phyloP scores from a whole-genome alignment of 2,888 invertebrate species.

The Callosobruchus maculatus region DNA sequence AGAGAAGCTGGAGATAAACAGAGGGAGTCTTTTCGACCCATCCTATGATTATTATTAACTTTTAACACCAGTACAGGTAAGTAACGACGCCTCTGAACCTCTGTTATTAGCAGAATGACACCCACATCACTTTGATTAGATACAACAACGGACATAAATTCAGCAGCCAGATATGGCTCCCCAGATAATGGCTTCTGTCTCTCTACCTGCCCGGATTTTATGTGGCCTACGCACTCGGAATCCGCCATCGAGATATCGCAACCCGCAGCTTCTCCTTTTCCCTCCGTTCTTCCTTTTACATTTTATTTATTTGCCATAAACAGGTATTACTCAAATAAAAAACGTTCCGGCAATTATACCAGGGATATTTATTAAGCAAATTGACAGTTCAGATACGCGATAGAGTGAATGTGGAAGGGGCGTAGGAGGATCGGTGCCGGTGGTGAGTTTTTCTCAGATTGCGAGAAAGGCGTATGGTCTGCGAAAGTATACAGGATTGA shows the following conservation, averaged over 20 bases:
- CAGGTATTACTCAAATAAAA: not conserved
- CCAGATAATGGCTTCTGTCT: conserved; percentile 23
- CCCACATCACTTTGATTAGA: conserved; percentile 25
- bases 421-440: not conserved
- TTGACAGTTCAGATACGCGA: not conserved
- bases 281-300: not conserved
- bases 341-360: not conserved
- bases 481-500: no score
- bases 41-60: no score
- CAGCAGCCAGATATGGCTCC: conserved; percentile 12
- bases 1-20: no score
- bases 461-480: not conserved
- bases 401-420: not conserved
- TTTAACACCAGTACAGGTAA: conserved; percentile 7
- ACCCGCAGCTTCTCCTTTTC: not conserved
- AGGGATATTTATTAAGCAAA: not conserved
- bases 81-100: conserved; percentile 13
- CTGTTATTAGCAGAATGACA: conserved; percentile 19
- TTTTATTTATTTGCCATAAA: not conserved
- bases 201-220: conserved; percentile 17
- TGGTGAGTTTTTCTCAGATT: not conserved
- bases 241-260: not conserved
- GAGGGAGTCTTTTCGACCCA: no score
- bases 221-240: conserved; percentile 18
- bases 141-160: conserved; percentile 22